Evolutionary conservation across 2,113 vertebrate genomes (phyloP).

Genomic region (Pelusios castaneus): DNA sequence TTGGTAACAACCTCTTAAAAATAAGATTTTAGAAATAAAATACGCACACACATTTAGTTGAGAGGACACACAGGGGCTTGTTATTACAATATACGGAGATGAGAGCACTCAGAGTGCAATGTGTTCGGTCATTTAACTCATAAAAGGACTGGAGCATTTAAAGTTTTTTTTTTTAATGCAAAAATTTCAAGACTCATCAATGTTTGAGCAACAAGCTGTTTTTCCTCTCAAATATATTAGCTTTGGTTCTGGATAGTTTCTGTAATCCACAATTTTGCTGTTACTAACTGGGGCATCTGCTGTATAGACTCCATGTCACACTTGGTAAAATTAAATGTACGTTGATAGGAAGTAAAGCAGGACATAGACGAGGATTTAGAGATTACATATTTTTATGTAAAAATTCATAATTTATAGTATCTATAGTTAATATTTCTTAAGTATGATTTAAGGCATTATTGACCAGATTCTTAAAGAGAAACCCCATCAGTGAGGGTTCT

Average conservation of each 20-base stretch:
- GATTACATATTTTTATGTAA: neutral
- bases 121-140: neutral
- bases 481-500: neutral
- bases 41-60: neutral
- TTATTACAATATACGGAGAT: neutral
- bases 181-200: neutral
- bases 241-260: neutral
- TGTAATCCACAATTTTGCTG: neutral
- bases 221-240: neutral
- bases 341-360: neutral
- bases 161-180: neutral
- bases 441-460: neutral
- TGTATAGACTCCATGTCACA: neutral
- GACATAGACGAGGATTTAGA: neutral
- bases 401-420: neutral
- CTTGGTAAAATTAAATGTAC: no score
- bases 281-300: neutral
- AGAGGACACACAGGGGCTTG: neutral
- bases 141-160: neutral
- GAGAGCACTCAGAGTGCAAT: neutral
- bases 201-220: neutral
- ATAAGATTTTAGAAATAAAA: neutral
- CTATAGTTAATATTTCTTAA: neutral
- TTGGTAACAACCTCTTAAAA: neutral
- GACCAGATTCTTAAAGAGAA: neutral